These are phyloP conservation scores for Harpegnathos saltator DNA, from an alignment of 1,140 invertebrate genomes.

Conservation along the genomic window DNA sequence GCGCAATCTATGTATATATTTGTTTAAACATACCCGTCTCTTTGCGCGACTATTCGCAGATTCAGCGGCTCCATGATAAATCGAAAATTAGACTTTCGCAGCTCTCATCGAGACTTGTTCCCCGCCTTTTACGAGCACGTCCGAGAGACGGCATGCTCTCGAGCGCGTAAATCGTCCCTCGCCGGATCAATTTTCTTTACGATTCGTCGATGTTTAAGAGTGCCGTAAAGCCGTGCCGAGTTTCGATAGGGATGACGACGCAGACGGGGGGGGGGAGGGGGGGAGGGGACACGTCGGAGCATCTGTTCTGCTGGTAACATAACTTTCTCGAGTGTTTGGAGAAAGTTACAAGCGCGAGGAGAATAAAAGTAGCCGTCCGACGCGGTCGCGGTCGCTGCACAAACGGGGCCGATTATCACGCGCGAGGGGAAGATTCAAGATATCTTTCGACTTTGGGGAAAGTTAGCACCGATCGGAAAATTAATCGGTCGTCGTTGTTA, in stretches of 20 bases:
- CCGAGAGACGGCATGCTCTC: background rate
- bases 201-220: conserved; percentile 54
- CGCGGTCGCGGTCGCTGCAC: background rate
- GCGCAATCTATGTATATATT: background rate
- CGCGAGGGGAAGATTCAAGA: conserved; percentile 10
- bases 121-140: background rate
- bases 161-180: background rate
- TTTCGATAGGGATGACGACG: background rate
- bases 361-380: background rate
- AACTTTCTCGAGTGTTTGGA: background rate
- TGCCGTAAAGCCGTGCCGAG: conserved; percentile 19
- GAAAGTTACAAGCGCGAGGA: background rate
- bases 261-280: too few species aligned
- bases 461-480: conserved; percentile 6
- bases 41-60: too few species aligned
- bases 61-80: conserved; percentile 12
- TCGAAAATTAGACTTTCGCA: conserved; percentile 18
- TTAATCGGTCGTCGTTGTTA: conserved; percentile 23
- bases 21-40: too few species aligned
- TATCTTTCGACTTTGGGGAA: background rate
- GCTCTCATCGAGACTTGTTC: background rate
- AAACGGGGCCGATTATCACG: conserved; percentile 9
- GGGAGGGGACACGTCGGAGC: background rate
- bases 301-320: background rate
- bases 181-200: conserved; percentile 53